phyloP scores from a whole-genome alignment of 1,140 invertebrate genomes.

The Arion vulgaris region DNA sequence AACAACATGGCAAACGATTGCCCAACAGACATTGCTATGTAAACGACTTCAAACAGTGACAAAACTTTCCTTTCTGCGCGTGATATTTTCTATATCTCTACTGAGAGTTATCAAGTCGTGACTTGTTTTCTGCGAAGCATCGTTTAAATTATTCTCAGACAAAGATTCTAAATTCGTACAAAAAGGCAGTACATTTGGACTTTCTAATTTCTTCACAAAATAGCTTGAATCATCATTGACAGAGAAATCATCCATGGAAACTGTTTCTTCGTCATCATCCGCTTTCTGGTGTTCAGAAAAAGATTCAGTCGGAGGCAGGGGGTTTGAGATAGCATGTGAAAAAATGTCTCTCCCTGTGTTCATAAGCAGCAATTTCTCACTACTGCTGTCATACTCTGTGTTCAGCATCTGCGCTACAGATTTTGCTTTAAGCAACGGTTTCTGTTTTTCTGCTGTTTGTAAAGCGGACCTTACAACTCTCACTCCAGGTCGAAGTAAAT shows the following conservation, averaged over 20 bases:
- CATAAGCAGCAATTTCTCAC: neutral
- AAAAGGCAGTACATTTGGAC: neutral
- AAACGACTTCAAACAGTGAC: neutral
- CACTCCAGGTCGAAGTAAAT: neutral
- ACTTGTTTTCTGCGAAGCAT: neutral
- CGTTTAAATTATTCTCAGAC: neutral
- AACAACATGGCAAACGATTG: too few species aligned
- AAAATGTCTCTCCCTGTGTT: neutral
- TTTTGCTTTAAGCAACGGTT: neutral
- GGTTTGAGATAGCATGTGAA: neutral
- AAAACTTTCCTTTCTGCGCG: neutral
- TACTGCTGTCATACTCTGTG: neutral
- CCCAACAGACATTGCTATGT: too few species aligned
- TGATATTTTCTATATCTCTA: neutral
- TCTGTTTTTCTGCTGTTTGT: neutral
- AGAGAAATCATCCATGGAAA: slow-evolving; percentile 9
- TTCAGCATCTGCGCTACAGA: neutral
- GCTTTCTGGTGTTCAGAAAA: too few species aligned
- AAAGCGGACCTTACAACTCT: neutral
- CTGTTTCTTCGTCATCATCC: neutral
- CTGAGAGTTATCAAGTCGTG: neutral
- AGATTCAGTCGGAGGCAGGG: too few species aligned
- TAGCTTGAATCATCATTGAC: neutral
- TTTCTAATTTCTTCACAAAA: neutral
- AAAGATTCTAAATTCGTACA: neutral